These are phyloP conservation scores for Amphipoea lucens DNA, from an alignment of 2,888 invertebrate genomes.

Conservation along the genomic window DNA sequence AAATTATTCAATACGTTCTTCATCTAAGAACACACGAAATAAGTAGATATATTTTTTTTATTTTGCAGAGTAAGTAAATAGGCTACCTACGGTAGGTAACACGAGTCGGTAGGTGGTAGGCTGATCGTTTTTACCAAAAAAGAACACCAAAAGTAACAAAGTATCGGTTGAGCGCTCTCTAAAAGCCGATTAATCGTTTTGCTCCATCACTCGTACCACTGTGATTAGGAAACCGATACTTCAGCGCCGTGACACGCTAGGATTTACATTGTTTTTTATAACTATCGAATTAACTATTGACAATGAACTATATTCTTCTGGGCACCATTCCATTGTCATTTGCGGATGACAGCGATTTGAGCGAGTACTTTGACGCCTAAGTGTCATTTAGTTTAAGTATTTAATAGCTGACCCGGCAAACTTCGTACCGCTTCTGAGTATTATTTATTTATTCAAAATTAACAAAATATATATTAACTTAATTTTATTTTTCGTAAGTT, in stretches of 20 bases:
- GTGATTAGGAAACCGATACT: constrained; percentile 20
- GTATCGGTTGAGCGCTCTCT: not conserved
- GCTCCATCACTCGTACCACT: not conserved
- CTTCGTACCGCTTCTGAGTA: too few species aligned
- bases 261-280: not conserved
- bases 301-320: not conserved
- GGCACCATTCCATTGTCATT: not conserved
- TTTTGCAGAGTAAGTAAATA: not conserved
- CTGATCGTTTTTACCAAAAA: not conserved
- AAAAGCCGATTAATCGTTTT: constrained; percentile 14
- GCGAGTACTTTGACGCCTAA: not conserved
- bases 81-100: not conserved
- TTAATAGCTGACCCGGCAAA: too few species aligned
- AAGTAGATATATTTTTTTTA: too few species aligned
- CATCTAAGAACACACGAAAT: too few species aligned
- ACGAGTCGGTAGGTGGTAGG: not conserved
- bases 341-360: not conserved
- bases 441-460: too few species aligned
- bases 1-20: too few species aligned
- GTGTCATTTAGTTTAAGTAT: not conserved
- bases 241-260: not conserved
- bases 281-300: not conserved
- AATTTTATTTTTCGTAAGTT: too few species aligned
- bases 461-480: too few species aligned
- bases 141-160: not conserved